phyloP scores from a whole-genome alignment of 2,888 invertebrate species.

The Glaucopsyche alexis region DNA sequence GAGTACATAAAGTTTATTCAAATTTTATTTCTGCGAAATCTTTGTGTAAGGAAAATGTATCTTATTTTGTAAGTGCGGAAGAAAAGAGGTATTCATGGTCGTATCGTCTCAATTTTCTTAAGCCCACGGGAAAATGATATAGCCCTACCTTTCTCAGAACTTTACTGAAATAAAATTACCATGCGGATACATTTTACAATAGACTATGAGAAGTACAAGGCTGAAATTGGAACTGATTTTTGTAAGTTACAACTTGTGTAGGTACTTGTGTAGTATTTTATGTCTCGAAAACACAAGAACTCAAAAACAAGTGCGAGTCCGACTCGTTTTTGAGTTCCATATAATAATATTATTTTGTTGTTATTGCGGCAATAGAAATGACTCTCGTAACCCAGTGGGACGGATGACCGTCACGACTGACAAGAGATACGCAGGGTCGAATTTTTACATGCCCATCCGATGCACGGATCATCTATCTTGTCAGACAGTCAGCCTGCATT shows the following conservation, averaged over 20 bases:
- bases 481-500: too few species aligned
- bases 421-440: too few species aligned
- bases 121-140: neutral
- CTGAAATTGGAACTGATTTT: neutral
- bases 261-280: neutral
- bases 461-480: too few species aligned
- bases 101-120: conserved; percentile 9
- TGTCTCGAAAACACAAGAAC: too few species aligned
- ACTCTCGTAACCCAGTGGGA: too few species aligned
- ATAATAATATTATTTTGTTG: too few species aligned
- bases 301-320: too few species aligned
- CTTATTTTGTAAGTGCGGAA: conserved; percentile 5
- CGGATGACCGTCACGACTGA: too few species aligned
- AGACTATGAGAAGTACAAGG: neutral
- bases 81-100: neutral
- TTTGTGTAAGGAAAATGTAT: conserved; percentile 5
- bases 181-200: conserved; percentile 2
- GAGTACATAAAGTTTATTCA: neutral
- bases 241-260: neutral
- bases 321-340: too few species aligned
- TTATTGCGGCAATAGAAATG: too few species aligned
- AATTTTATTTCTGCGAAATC: conserved; percentile 10
- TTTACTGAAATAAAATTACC: neutral
- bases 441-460: too few species aligned
- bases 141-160: conserved; percentile 2